These are phyloP conservation scores for Gymnodraco acuticeps DNA, from an alignment of 2,797 vertebrate species.

Conservation along the genomic window DNA sequence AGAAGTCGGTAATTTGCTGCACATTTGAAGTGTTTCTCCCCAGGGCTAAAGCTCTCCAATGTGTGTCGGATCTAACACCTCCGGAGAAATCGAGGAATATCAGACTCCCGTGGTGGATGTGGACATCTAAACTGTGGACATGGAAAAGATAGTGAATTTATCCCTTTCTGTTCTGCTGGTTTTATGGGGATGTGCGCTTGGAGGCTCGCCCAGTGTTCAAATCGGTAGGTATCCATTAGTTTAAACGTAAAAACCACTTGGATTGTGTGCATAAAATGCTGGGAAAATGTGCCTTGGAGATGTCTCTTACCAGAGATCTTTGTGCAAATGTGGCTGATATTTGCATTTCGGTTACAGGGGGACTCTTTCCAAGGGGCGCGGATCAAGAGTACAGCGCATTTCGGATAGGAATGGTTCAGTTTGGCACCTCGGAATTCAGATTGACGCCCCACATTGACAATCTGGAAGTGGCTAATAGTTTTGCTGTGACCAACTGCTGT, in stretches of 20 bases:
- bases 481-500: constrained; percentile 99
- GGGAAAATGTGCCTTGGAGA: background rate
- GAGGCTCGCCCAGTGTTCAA: constrained; percentile 94
- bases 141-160: constrained; percentile 95
- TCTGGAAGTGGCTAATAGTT: constrained; percentile 99
- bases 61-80: constrained; percentile 90
- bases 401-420: constrained; percentile 98
- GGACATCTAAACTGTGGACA: constrained; percentile 90
- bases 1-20: constrained; percentile 24
- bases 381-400: constrained; percentile 99
- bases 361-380: constrained; percentile 96
- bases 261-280: constrained; percentile 5
- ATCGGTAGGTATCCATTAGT: constrained; percentile 89
- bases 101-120: constrained; percentile 86
- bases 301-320: background rate
- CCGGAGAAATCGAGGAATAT: constrained; percentile 72
- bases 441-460: constrained; percentile 98
- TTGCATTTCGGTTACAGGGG: constrained; percentile 85
- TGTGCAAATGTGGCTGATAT: constrained; percentile 9
- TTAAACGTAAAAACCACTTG: background rate
- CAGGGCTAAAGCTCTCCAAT: constrained; percentile 60
- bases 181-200: constrained; percentile 92
- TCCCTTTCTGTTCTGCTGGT: constrained; percentile 91
- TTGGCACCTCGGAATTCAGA: constrained; percentile 95
- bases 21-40: constrained; percentile 18